Evolutionary conservation across 2,797 vertebrate species (phyloP).

Genomic region (Antrozous pallidus): DNA sequence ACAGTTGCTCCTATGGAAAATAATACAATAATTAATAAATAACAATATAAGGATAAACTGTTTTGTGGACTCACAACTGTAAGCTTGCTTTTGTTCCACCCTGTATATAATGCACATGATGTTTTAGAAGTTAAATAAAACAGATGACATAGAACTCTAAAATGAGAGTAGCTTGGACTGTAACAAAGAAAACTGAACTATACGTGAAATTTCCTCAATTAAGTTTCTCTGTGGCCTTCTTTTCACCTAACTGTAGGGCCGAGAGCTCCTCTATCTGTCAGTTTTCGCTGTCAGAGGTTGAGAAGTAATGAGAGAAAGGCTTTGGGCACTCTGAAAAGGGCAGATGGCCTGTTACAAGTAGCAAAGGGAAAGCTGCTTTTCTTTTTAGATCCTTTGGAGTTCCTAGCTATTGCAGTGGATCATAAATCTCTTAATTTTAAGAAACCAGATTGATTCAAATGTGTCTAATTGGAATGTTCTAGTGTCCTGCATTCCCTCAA

Average conservation of each 20-base stretch:
- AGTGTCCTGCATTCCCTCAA: not conserved
- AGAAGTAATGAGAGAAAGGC: not conserved
- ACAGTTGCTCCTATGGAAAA: not conserved
- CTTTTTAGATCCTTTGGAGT: not conserved
- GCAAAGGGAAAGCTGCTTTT: slow-evolving; percentile 14
- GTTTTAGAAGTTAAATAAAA: slow-evolving; percentile 47
- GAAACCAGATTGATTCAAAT: not conserved
- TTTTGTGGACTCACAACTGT: not conserved
- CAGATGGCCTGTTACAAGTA: not conserved
- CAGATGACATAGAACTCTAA: not conserved
- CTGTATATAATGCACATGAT: not conserved
- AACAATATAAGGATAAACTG: not conserved
- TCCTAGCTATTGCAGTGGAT: not conserved
- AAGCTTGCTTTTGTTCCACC: not conserved
- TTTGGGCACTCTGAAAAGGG: slow-evolving; percentile 1
- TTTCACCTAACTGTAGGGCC: not conserved
- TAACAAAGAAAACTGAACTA: not conserved
- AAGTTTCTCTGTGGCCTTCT: not conserved
- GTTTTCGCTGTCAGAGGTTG: not conserved
- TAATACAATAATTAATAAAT: not conserved
- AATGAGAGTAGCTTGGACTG: not conserved
- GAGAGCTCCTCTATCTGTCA: not conserved
- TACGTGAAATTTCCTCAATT: not conserved
- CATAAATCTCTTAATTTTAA: not conserved
- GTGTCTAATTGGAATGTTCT: not conserved